phyloP scores from a whole-genome alignment of 2,797 vertebrate species.

The Loriculus beryllinus region DNA sequence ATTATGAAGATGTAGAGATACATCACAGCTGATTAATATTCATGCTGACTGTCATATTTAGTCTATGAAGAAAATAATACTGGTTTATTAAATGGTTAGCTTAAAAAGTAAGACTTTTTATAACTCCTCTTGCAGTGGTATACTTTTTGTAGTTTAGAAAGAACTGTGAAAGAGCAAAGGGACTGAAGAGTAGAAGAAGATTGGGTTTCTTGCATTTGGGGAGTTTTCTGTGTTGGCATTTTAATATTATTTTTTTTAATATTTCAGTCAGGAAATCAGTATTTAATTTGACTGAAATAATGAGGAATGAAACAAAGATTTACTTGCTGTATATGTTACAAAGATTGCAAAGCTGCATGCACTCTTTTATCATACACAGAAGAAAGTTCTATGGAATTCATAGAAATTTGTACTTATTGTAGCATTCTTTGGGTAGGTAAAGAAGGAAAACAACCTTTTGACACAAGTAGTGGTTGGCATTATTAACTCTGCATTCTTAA shows the following conservation, averaged over 20 bases:
- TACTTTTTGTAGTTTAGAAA: not conserved
- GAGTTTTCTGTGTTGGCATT: not conserved
- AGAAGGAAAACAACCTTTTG: not conserved
- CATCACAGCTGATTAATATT: not conserved
- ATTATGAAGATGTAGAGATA: not conserved
- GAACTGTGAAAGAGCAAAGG: not conserved
- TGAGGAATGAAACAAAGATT: not conserved
- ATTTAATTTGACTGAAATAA: not conserved
- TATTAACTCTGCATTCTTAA: not conserved
- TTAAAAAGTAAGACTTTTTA: not conserved
- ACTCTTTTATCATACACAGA: accelerated
- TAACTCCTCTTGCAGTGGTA: not conserved
- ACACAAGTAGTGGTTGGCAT: not conserved
- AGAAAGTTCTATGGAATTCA: not conserved
- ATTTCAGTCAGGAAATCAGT: not conserved
- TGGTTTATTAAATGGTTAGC: not conserved
- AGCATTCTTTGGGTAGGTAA: not conserved
- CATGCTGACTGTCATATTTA: not conserved
- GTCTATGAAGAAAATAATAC: not conserved
- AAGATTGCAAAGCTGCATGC: not conserved
- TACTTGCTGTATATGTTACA: not conserved
- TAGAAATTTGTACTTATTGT: not conserved
- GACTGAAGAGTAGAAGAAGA: not conserved
- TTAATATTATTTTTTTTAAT: not conserved
- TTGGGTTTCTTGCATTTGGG: accelerated